Base-by-base conservation (phyloP, 1,140 invertebrate species). In the Propsilocerus akamusi region DNA sequence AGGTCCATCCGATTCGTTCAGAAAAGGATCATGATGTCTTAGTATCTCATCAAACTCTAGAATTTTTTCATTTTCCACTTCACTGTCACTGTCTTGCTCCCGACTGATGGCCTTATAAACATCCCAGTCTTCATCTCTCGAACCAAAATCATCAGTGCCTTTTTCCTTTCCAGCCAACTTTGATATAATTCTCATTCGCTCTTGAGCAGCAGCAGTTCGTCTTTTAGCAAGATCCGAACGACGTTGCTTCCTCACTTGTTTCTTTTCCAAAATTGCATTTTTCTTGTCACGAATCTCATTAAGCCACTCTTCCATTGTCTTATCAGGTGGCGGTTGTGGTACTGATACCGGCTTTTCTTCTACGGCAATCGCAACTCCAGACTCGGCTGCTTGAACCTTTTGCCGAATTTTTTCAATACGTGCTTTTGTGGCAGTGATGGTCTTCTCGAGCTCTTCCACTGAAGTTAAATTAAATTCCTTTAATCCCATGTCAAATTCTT, bases 61-160 rank as follows among this genome's bases (percentile, higher is more conserved):
- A 0, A 95, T 65, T 58, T 88, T 83, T 56, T 92, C 90, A 58
- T 89, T 83, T 63, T 95, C 91, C 26, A 83, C 80, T 60, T 95
- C 91, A 28, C 88, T 92, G 60, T 95, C 90, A 1, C 86, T 89
- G 47, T 66, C 61, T 64, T 75, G 72, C 68, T 87, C 86, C 66
- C 75, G 76, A 60, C 81, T 85, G 48, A 92, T 91, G 41, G 81
- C 82, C 71, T 94, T 94, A 61, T 96, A 96, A 2, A 94, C 88
- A 67, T 94, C 87, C 91, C 91, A 96, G 62, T 96, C 90, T 63
- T 90, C 86, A 66, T 95, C 90, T 56, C 86, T 76, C 68, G 84
- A 80, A 24, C 91, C 91, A 72, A 96, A 96, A 62, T 88, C 89
- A 61, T 93, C 88, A 51, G 87, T 83, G 50, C 86, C 85, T 63